Conservation (phyloP, 2,113 vertebrate genomes). For the Theristicus caerulescens region DNA sequence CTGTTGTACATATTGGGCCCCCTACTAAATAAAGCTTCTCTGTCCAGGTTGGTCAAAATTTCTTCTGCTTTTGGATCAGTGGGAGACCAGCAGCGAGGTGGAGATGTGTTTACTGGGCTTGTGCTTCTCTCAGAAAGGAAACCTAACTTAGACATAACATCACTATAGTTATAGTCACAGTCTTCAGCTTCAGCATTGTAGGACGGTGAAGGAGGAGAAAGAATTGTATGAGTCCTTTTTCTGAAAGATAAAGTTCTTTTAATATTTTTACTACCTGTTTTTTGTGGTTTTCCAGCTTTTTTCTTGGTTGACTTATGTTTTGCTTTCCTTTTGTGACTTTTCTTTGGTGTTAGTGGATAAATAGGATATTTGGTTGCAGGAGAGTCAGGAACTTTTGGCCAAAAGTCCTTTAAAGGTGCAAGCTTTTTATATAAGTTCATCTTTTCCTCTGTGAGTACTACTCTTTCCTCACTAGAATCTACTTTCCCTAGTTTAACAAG, state of each 20-base stretch:
- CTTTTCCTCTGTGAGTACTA: slow-evolving; percentile 89
- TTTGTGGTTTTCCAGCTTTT: slow-evolving; percentile 77
- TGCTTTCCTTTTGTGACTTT: slow-evolving; percentile 86
- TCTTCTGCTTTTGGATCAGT: slow-evolving; percentile 87
- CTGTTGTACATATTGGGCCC: slow-evolving; percentile 70
- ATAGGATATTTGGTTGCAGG: slow-evolving; percentile 89
- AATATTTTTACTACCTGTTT: slow-evolving; percentile 70
- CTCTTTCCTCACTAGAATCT: slow-evolving; percentile 85
- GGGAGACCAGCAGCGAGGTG: slow-evolving; percentile 97
- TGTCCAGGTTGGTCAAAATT: slow-evolving; percentile 76
- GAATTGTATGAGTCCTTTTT: slow-evolving; percentile 72
- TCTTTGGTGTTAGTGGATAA: slow-evolving; percentile 88
- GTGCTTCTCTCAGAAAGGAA: slow-evolving; percentile 93
- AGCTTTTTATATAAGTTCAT: slow-evolving; percentile 87
- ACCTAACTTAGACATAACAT: slow-evolving; percentile 95
- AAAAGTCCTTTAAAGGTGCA: slow-evolving; percentile 94
- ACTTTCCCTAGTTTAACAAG: slow-evolving; percentile 94
- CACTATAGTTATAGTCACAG: slow-evolving; percentile 85
- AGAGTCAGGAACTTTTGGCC: slow-evolving; percentile 95
- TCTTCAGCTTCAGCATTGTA: slow-evolving; percentile 90
- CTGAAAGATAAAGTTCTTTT: slow-evolving; percentile 80
- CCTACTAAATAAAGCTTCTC: slow-evolving; percentile 79
- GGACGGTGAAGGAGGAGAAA: slow-evolving; percentile 84
- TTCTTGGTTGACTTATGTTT: slow-evolving; percentile 88
- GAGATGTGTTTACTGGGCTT: slow-evolving; percentile 88